Conservation (phyloP, 2,113 vertebrate species). For the Regulus satrapa region DNA sequence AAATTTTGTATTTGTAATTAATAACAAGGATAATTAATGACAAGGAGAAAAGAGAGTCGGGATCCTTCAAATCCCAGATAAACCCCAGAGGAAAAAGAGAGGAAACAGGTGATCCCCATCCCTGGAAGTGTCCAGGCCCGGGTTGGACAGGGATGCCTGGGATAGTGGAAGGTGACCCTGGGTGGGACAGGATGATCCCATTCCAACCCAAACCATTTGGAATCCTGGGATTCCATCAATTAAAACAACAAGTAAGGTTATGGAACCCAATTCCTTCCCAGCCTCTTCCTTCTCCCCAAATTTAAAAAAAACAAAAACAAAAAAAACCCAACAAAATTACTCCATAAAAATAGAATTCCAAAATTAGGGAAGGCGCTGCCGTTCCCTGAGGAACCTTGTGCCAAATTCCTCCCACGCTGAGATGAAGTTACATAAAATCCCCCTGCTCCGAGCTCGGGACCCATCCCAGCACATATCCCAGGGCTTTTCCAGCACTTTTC, state of each 20-base stretch:
- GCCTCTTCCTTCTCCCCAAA: background rate
- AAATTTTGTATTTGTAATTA: rapidly evolving
- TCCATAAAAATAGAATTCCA: background rate
- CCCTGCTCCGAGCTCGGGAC: background rate
- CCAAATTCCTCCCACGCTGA: background rate
- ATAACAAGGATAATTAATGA: background rate
- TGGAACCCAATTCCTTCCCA: background rate
- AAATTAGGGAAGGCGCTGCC: background rate
- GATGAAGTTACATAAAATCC: background rate
- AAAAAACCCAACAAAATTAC: background rate
- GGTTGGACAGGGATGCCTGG: rapidly evolving
- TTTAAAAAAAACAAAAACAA: background rate
- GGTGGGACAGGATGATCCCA: background rate
- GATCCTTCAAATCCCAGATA: background rate
- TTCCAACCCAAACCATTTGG: background rate
- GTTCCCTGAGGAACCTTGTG: background rate
- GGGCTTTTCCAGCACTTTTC: background rate
- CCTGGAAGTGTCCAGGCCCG: background rate
- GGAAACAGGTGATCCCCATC: background rate
- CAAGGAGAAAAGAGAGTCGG: rapidly evolving
- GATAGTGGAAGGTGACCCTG: background rate
- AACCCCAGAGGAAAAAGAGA: background rate
- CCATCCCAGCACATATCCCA: background rate
- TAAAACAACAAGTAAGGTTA: background rate
- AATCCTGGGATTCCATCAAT: background rate